Evolutionary conservation across 2,888 invertebrate genomes (phyloP), one percentile per base, ranked within the genome.

Genomic region (Troglohyphantes excavatus): DNA sequence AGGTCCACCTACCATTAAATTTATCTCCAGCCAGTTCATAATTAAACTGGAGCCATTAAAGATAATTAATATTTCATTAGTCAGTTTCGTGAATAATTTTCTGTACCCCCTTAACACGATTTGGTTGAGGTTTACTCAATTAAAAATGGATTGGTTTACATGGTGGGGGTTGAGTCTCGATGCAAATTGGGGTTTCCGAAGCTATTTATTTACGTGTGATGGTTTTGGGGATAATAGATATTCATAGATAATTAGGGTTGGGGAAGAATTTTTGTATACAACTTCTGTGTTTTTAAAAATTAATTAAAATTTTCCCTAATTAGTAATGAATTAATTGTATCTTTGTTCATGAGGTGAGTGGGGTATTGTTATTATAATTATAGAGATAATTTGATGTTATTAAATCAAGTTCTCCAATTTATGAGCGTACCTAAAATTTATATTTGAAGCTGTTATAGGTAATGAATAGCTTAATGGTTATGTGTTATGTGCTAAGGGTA

Each of bases 11-110:
- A 7, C 19, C 68, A 68, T 68, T 68, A 29, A 68, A 68, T 33
- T 33, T 19, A 33, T 26, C 72, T 23, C 26, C 46, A 23, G 5
- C 26, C 26, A 26, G 46, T 17, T 46, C 2, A 46, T 46, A 46
- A 46, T 17, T 46, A 46, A 46, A 46, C 46, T 72, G n/a, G 17
- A 11, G 26, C 72, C 72, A 72, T 72, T 72, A 72, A 72, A 46
- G 21, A 72, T 72, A 72, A 72, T 72, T 72, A 72, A 72, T 72
- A 72, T 46, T 72, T 72, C 72, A 72, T 46, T 26, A 46, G 26
- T 33, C 17, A 46, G 26, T 46, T 72, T 46, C 72, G 43, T 72
- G 43, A 72, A 72, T 72, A 46, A 72, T 72, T 23, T 46, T 46
- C 13, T 11, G 17, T 26, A 33, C 0, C 26, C 23, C 17, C 9